Evolutionary conservation across 2,113 vertebrate genomes (phyloP).

Genomic region (Salvelinus alpinus): DNA sequence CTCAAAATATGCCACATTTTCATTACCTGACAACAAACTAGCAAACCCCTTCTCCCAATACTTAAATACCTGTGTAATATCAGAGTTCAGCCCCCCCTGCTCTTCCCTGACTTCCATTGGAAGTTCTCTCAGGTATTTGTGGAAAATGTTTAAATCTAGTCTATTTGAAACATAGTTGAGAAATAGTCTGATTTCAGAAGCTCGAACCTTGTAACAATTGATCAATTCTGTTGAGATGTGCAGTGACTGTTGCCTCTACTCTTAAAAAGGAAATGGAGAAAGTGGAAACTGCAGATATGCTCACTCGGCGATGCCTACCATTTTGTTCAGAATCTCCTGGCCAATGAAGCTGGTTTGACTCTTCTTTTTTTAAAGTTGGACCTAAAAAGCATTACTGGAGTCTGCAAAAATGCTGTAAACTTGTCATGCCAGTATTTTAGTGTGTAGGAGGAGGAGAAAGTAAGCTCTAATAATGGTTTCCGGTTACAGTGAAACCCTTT

Average conservation of each 20-base stretch:
- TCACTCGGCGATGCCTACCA: conserved; percentile 17
- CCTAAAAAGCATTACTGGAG: conserved; percentile 57
- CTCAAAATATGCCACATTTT: too few relatives aligned
- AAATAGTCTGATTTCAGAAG: background rate
- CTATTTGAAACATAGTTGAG: background rate
- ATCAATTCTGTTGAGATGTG: background rate
- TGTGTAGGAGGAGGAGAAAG: conserved; percentile 50
- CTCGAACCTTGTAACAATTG: background rate
- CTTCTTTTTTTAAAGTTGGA: conserved; percentile 31
- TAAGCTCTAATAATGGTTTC: conserved; percentile 63
- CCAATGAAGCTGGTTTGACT: conserved; percentile 29
- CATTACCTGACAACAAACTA: too few relatives aligned
- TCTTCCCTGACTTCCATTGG: too few relatives aligned
- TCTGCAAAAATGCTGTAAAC: conserved; percentile 56
- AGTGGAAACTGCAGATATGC: background rate
- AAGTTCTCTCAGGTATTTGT: too few relatives aligned
- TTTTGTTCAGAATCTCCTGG: conserved; percentile 40
- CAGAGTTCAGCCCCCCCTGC: too few relatives aligned
- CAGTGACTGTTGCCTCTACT: background rate
- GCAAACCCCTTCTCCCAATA: too few relatives aligned
- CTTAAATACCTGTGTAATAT: too few relatives aligned
- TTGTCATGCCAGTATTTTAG: conserved; percentile 62
- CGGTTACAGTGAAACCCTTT: conserved; percentile 52
- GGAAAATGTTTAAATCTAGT: too few relatives aligned
- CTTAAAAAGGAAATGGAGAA: background rate